Conservation (phyloP, 2,797 vertebrate genomes). For the Spheniscus humboldti region DNA sequence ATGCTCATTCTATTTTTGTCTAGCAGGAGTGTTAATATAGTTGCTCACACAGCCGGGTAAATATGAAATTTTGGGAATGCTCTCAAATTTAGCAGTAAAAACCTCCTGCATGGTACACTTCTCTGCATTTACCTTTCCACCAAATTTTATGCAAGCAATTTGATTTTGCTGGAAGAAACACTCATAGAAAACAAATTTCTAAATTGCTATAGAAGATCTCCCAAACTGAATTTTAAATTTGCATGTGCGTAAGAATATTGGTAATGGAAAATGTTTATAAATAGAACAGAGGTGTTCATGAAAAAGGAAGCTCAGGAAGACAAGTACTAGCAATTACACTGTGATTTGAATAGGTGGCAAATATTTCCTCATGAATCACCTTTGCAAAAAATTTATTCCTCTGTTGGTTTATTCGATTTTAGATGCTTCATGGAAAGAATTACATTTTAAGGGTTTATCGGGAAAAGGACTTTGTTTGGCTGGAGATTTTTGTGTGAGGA, state of each 20-base stretch:
- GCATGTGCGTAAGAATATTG: neutral
- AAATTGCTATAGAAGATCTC: neutral
- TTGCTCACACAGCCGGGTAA: neutral
- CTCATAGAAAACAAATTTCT: neutral
- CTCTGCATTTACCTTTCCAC: neutral
- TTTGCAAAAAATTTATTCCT: neutral
- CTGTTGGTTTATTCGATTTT: neutral
- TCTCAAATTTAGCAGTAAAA: neutral
- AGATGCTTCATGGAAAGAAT: neutral
- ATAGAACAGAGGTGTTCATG: neutral
- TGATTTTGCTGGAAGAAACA: neutral
- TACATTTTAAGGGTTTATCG: neutral
- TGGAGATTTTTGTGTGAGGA: neutral
- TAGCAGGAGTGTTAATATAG: neutral
- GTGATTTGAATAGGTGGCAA: neutral
- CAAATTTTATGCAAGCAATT: neutral
- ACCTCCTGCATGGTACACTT: fast-evolving
- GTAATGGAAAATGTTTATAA: neutral
- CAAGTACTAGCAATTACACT: neutral
- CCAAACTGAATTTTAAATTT: neutral
- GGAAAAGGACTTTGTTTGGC: neutral
- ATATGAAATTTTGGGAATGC: neutral
- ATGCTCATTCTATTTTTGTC: neutral
- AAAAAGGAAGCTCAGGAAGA: neutral
- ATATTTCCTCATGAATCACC: neutral